A percentile compares a stretch with the other conserved stretches of the same genome.
Conservation (phyloP, 2,797 vertebrate genomes). For the Gallirallus australis region DNA sequence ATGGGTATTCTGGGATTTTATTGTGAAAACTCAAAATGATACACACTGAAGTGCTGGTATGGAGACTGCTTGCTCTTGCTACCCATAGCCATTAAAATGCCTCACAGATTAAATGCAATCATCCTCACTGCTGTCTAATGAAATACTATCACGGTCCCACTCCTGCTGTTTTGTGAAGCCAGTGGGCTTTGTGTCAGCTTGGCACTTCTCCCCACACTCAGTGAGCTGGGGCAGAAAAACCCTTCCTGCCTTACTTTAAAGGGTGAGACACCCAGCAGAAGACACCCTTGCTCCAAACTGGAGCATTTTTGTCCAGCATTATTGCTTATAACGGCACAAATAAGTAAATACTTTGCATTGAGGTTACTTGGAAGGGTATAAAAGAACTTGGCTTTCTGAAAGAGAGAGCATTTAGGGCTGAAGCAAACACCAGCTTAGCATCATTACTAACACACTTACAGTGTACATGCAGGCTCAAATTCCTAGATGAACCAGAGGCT, state of each 20-base stretch:
- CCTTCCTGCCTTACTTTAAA: background rate
- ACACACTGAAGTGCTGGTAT: background rate
- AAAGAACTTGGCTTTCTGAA: background rate
- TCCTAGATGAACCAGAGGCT: background rate
- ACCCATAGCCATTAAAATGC: background rate
- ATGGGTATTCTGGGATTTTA: background rate
- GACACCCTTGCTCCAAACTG: rapidly evolving
- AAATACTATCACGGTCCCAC: background rate
- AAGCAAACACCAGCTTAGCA: background rate
- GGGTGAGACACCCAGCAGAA: background rate
- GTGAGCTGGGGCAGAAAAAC: background rate
- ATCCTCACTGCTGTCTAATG: background rate
- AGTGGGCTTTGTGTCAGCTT: background rate
- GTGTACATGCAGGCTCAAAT: background rate
- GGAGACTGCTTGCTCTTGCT: background rate
- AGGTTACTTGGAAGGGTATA: background rate
- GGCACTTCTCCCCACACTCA: background rate
- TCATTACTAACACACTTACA: background rate
- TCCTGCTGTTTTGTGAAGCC: background rate
- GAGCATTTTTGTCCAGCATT: background rate
- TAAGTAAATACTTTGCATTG: background rate
- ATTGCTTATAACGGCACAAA: background rate
- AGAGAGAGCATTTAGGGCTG: background rate
- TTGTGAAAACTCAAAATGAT: conserved; percentile 13
- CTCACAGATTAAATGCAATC: background rate